Evolutionary conservation across 1,140 invertebrate species (phyloP).

Genomic region (Mycetomoellerius zeteki): DNA sequence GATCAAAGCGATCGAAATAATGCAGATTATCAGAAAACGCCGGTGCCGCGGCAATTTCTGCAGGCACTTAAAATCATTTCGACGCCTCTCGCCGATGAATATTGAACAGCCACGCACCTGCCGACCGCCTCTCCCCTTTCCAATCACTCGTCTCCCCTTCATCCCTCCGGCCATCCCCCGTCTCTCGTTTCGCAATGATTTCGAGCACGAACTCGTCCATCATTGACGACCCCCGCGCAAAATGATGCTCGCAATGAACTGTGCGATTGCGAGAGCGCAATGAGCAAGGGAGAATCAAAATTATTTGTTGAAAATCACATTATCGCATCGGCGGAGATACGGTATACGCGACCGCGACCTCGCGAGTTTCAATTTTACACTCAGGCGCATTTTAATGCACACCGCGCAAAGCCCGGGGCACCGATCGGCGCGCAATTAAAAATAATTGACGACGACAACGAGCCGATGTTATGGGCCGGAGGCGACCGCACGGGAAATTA

Average conservation of each 20-base stretch:
- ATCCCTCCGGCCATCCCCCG: constrained; percentile 10
- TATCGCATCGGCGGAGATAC: constrained; percentile 54
- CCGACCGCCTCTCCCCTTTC: constrained; percentile 33
- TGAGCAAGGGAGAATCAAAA: constrained; percentile 51
- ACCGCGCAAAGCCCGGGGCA: constrained; percentile 65
- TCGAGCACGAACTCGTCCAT: constrained; percentile 69
- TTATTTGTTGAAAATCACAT: constrained; percentile 75
- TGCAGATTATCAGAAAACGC: constrained; percentile 60
- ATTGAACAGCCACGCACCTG: constrained; percentile 60
- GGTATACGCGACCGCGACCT: constrained; percentile 37
- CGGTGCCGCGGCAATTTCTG: constrained; percentile 66
- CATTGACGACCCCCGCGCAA: constrained; percentile 28
- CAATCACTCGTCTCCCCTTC: constrained; percentile 55
- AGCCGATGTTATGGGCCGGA: constrained; percentile 26
- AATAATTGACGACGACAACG: constrained; percentile 70
- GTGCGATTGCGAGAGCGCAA: constrained; percentile 34
- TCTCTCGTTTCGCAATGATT: constrained; percentile 54
- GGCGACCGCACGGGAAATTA: constrained; percentile 52
- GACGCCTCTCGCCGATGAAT: constrained; percentile 54
- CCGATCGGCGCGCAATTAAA: constrained; percentile 72
- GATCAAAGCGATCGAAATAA: constrained; percentile 55
- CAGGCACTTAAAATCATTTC: constrained; percentile 71
- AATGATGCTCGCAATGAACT: constrained; percentile 41
- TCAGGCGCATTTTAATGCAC: constrained; percentile 75
- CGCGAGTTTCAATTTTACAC: constrained; percentile 76